phyloP scores from a whole-genome alignment of 2,113 vertebrate species.

The Aramus guarauna region DNA sequence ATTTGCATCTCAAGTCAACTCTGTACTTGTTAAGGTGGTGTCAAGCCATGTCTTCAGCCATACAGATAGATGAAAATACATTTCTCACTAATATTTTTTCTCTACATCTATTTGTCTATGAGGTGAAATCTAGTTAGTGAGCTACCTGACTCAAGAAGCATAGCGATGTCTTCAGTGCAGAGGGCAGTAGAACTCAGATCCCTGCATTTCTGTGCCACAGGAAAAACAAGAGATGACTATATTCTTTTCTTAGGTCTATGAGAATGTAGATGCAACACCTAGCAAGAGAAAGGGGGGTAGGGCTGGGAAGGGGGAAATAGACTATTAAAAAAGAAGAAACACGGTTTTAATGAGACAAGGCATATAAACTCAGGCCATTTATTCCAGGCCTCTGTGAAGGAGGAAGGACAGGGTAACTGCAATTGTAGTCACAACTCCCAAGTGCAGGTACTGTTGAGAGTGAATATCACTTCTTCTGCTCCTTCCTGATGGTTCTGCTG shows the following conservation, averaged over 20 bases:
- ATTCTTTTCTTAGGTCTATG: not conserved
- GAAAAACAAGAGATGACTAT: not conserved
- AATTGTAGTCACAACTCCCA: not conserved
- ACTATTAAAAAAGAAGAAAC: not conserved
- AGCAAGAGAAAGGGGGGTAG: not conserved
- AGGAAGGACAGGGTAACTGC: not conserved
- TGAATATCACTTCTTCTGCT: not conserved
- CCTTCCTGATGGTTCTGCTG: not conserved
- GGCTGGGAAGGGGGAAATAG: too few relatives aligned
- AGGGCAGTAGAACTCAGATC: not conserved
- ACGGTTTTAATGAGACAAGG: not conserved
- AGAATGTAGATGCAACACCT: not conserved
- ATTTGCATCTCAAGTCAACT: not conserved
- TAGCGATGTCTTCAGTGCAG: not conserved
- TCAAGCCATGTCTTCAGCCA: not conserved
- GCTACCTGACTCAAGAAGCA: not conserved
- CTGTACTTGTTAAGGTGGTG: not conserved
- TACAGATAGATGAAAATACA: not conserved
- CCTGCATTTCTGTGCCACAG: not conserved
- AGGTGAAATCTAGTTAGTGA: not conserved
- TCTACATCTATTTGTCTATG: not conserved
- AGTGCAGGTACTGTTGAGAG: not conserved
- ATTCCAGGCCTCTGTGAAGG: not conserved
- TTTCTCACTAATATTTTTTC: not conserved
- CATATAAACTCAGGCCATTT: not conserved